Percentiles rank a stretch among this genome's conserved stretches.
Conservation (phyloP, 2,888 invertebrate species). For the Hanleya hanleyi region DNA sequence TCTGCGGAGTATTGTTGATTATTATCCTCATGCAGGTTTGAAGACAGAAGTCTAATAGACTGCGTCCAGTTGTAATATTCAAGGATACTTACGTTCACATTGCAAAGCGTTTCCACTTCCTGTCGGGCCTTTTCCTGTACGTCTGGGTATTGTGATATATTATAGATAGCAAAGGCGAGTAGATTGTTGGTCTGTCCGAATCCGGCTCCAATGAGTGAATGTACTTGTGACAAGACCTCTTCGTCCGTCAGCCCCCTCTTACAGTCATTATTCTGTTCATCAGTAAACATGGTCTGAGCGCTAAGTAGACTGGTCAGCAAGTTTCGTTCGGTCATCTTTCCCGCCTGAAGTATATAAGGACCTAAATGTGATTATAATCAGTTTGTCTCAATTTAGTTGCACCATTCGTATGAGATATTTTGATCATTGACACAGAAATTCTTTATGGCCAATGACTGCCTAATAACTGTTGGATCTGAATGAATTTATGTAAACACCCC, state of each 20-base stretch:
- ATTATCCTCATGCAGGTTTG: no score
- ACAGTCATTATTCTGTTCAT: slow-evolving; percentile 17
- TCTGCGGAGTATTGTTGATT: no score
- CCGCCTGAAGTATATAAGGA: background rate
- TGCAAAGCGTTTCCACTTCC: slow-evolving; percentile 20
- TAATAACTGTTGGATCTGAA: no score
- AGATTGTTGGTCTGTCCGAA: slow-evolving; percentile 27
- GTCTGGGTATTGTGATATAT: slow-evolving; percentile 30
- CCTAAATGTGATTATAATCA: no score
- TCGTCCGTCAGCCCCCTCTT: slow-evolving; percentile 19
- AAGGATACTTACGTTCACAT: no score
- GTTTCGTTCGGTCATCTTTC: slow-evolving; percentile 1
- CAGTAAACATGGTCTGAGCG: background rate
- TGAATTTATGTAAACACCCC: no score
- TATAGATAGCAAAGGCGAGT: slow-evolving; percentile 29
- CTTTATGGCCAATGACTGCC: no score
- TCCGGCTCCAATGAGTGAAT: slow-evolving; percentile 33
- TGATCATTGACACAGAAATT: no score
- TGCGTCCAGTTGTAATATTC: no score
- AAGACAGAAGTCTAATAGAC: background rate
- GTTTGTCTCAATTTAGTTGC: no score
- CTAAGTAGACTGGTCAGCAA: background rate
- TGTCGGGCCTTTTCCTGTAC: slow-evolving; percentile 26
- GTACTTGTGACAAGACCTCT: slow-evolving; percentile 12
- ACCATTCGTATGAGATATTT: no score